These are phyloP conservation scores for Sebastes trivittatus DNA, from an alignment of 2,797 vertebrate genomes.

Conservation along the genomic window DNA sequence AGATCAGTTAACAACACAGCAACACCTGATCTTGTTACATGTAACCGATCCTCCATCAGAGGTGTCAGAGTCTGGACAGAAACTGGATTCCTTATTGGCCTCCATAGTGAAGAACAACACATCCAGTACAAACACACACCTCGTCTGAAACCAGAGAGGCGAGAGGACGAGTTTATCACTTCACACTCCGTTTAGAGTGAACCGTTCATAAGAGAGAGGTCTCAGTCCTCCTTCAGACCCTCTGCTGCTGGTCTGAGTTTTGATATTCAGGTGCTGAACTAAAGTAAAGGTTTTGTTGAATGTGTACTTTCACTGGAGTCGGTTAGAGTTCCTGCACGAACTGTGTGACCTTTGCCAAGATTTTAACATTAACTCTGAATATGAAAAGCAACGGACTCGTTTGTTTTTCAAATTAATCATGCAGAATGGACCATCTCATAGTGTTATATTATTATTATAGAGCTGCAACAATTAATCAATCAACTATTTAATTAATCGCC, in stretches of 20 bases:
- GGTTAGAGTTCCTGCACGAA: background rate
- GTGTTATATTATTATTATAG: no score
- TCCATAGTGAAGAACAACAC: conserved; percentile 34
- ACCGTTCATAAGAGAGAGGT: background rate
- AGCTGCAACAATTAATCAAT: no score
- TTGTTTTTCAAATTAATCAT: background rate
- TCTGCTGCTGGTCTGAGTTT: background rate
- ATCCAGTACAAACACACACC: conserved; percentile 14
- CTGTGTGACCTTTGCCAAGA: background rate
- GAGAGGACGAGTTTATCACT: conserved; percentile 21
- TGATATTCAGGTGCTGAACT: background rate
- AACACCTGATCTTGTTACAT: conserved; percentile 66
- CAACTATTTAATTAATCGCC: no score
- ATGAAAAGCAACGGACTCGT: background rate
- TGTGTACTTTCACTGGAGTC: background rate
- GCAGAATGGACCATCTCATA: no score
- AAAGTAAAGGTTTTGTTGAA: background rate
- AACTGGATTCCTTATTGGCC: conserved; percentile 47
- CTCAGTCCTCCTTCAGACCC: background rate
- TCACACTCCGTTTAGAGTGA: background rate
- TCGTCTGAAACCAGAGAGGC: conserved; percentile 56
- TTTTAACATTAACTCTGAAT: background rate
- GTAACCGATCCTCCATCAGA: conserved; percentile 58
- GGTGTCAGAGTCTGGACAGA: conserved; percentile 67
- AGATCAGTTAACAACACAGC: conserved; percentile 33